Base-by-base conservation (phyloP, 2,113 vertebrate species). In the Thunnus thynnus region DNA sequence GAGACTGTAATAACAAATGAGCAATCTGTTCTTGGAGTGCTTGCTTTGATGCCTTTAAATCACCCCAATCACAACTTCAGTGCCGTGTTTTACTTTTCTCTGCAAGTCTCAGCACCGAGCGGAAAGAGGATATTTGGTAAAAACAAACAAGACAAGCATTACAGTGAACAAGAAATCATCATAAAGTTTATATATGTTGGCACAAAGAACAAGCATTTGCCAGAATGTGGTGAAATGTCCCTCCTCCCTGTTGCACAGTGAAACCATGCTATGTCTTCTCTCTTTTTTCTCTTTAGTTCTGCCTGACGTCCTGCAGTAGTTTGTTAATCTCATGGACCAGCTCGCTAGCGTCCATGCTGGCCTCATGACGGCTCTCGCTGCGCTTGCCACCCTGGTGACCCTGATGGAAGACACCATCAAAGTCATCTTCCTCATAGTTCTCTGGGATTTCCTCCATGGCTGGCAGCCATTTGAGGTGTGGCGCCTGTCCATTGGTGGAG, bases 381-480 rank as follows among this genome's bases (percentile, higher is more conserved):
- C 94, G 93, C 81, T 94, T 95, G 25, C 86, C 85, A 0, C 90
- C 94, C 52, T 96, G 96, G 89, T 97, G 96, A 86, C 96, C 86
- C 83, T 85, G 92, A 66, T 92, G 96, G 82, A 99, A 97, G 75
- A 98, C 96, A 0, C 96, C 97, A 60, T 99, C 98, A 62, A 98
- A 98, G 79, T 99, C 98, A 22, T 99, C 98, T 75, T 99, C 98
- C 76, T 99, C 98, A 0, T 97, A 98, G 72, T 99, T 99, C 77
- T 99, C 98, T 0, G 98, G 98, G 86, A 99, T 99, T 87, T 99
- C 98, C 90, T 99, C 98, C 98, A 99, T 99, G 78, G 98, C 98
- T 0, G 98, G 98, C 84, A 99, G 94, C 98, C 98, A 99, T 55
- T 99, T 99, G 0, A 97, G 96, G 8, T 96, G 96, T 3, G 93